phyloP scores from a whole-genome alignment of 2,113 vertebrate species.

The sheep (Ovis aries) region ARS-UI_Ramb_v3.0 NC_056059.1:16743001-16743500 shows the following conservation, averaged over 20 bases:
- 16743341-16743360: neutral
- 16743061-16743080: neutral
- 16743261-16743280: neutral
- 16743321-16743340: neutral
- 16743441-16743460: neutral
- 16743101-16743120: neutral
- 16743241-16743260: neutral
- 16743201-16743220: neutral
- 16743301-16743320: neutral
- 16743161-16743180: neutral
- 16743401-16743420: neutral
- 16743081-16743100: neutral
- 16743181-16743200: neutral
- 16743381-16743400: neutral
- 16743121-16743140: neutral
- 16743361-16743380: neutral
- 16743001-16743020: neutral
- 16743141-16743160: neutral
- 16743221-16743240: neutral
- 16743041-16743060: neutral
- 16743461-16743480: neutral
- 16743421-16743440: neutral
- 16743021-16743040: neutral
- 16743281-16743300: neutral
- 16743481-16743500: neutral